Percentiles rank a stretch among this genome's conserved stretches.
phyloP scores from a whole-genome alignment of 2,888 invertebrate genomes.

The Siphlonurus alternatus region DNA sequence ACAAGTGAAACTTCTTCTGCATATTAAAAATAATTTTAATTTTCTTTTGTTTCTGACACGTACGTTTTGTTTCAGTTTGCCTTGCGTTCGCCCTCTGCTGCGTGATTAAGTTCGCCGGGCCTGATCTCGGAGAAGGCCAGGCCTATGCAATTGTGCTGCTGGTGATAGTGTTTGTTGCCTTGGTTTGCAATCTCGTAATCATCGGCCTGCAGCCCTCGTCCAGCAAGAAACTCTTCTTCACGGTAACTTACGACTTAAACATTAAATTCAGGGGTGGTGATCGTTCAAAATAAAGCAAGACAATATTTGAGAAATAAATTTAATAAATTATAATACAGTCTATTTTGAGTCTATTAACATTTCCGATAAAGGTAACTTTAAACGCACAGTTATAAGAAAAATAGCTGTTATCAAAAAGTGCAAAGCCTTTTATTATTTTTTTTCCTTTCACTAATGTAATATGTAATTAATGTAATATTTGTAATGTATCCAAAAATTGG shows the following conservation, averaged over 20 bases:
- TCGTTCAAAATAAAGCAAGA: too few relatives aligned
- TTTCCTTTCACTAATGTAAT: too few relatives aligned
- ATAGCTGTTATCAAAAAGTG: too few relatives aligned
- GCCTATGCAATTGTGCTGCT: conserved; percentile 2
- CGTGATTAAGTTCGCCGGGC: not conserved
- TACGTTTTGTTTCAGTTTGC: not conserved
- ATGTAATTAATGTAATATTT: too few relatives aligned
- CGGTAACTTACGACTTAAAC: conserved; percentile 32
- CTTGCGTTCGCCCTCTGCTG: not conserved
- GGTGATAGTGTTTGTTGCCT: conserved; percentile 1
- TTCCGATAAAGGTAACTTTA: too few relatives aligned
- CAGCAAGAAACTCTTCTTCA: conserved; percentile 44
- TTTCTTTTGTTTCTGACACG: not conserved
- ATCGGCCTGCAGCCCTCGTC: conserved; percentile 54
- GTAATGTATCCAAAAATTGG: too few relatives aligned
- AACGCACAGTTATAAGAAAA: too few relatives aligned
- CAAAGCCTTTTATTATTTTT: too few relatives aligned
- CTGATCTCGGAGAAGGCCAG: not conserved
- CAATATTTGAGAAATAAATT: not conserved
- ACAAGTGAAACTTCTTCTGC: too few relatives aligned
- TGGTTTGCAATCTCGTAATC: conserved; percentile 30
- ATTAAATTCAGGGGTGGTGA: too few relatives aligned
- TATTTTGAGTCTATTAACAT: too few relatives aligned
- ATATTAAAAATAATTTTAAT: not conserved
- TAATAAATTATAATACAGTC: too few relatives aligned